phyloP scores from a whole-genome alignment of 2,888 invertebrate species.

The Diplolepis rosae region DNA sequence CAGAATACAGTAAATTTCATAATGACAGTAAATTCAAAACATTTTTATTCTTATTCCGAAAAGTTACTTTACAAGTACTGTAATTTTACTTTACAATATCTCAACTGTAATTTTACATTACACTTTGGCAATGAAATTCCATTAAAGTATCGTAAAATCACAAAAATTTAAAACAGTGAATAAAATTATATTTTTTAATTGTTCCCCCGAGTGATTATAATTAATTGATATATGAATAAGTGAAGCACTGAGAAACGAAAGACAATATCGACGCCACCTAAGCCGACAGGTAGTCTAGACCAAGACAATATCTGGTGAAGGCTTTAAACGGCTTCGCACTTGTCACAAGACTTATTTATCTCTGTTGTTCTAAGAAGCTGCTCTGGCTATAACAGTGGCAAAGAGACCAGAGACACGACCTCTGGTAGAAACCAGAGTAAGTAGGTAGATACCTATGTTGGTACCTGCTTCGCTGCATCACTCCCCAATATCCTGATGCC shows the following conservation, averaged over 20 bases:
- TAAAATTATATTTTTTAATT: too few relatives aligned
- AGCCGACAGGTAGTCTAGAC: slow-evolving; percentile 1
- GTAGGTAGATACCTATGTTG: slow-evolving; percentile 33
- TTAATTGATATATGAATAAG: neutral
- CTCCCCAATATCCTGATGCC: slow-evolving; percentile 57
- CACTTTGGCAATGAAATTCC: too few relatives aligned
- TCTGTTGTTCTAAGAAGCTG: slow-evolving; percentile 60
- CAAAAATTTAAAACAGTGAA: too few relatives aligned
- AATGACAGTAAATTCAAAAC: too few relatives aligned
- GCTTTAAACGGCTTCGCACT: slow-evolving; percentile 58
- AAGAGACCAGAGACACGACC: slow-evolving; percentile 54
- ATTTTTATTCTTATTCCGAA: too few relatives aligned
- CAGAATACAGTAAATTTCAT: too few relatives aligned
- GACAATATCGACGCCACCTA: neutral
- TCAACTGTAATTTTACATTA: too few relatives aligned
- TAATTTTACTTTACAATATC: too few relatives aligned
- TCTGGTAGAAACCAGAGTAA: slow-evolving; percentile 44
- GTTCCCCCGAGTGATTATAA: too few relatives aligned
- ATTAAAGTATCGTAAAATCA: too few relatives aligned
- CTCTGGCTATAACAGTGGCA: slow-evolving; percentile 55
- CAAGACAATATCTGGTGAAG: slow-evolving; percentile 37
- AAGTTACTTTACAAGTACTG: too few relatives aligned
- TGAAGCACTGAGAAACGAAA: neutral
- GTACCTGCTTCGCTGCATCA: slow-evolving; percentile 46
- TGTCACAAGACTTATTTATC: slow-evolving; percentile 59